phyloP scores from a whole-genome alignment of 2,797 vertebrate species.

The Pipistrellus pygmaeus region DNA sequence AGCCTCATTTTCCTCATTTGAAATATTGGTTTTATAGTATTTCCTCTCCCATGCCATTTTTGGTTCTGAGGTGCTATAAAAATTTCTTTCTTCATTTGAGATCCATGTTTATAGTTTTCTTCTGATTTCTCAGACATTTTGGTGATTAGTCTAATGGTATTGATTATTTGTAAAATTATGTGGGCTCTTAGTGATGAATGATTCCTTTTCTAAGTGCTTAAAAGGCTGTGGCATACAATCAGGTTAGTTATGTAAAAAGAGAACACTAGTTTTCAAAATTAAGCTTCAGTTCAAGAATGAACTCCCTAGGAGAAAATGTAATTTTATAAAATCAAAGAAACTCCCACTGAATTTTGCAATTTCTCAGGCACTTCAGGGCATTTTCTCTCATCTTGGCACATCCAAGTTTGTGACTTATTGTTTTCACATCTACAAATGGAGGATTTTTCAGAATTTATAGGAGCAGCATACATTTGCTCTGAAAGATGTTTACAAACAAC shows the following conservation, averaged over 20 bases:
- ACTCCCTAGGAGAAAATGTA: background rate
- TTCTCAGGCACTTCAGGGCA: background rate
- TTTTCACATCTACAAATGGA: background rate
- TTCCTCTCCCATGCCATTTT: background rate
- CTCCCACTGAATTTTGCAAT: background rate
- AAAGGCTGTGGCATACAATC: background rate
- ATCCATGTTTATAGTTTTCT: background rate
- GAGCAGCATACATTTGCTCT: background rate
- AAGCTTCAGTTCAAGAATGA: slow-evolving; percentile 17
- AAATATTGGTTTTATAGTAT: background rate
- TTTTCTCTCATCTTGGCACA: background rate
- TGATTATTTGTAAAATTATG: background rate
- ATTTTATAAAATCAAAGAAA: slow-evolving; percentile 14
- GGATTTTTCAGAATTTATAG: background rate
- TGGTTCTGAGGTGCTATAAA: background rate
- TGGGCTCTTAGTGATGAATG: background rate
- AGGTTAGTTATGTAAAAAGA: background rate
- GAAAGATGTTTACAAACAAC: background rate
- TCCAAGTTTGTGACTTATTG: background rate
- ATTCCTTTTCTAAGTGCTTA: background rate
- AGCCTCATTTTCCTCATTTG: background rate
- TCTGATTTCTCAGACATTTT: background rate
- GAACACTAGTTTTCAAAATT: slow-evolving; percentile 18
- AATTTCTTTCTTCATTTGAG: background rate
- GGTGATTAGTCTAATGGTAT: background rate